Percentiles rank a stretch among this genome's conserved stretches.
These are phyloP conservation scores for Aleiodes sp. DNA, from an alignment of 1,140 invertebrate species.

Conservation along the genomic window DNA sequence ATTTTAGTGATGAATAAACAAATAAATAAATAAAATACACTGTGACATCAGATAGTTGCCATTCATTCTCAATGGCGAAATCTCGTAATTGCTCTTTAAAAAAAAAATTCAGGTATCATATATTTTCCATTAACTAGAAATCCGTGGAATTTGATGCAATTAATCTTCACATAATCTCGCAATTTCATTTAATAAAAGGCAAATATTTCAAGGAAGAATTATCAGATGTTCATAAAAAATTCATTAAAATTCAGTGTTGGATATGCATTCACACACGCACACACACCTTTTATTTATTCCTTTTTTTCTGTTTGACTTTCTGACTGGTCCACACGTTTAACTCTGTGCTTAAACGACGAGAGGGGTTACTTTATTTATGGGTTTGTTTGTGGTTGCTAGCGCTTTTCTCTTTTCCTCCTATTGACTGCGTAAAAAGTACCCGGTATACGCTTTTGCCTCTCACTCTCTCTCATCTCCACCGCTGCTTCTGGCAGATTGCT, in stretches of 20 bases:
- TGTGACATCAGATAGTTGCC: not conserved
- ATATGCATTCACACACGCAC: no score
- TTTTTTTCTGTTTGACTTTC: not conserved
- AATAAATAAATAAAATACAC: no score
- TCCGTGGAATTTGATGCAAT: not conserved
- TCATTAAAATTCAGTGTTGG: not conserved
- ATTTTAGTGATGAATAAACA: not conserved
- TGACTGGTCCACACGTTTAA: constrained; percentile 9
- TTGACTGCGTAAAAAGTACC: not conserved
- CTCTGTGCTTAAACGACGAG: not conserved
- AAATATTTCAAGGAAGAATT: not conserved
- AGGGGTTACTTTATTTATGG: constrained; percentile 13
- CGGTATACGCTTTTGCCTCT: no score
- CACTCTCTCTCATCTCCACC: not conserved
- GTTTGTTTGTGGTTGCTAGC: constrained; percentile 8
- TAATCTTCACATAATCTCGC: not conserved
- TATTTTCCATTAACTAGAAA: not conserved
- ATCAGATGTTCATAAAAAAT: not conserved
- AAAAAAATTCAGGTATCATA: no score
- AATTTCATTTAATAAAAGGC: not conserved
- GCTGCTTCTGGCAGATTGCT: not conserved
- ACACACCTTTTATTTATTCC: not conserved
- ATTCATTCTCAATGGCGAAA: not conserved
- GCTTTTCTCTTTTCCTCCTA: not conserved
- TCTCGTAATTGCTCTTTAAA: no score